Base-by-base conservation (phyloP, 2,113 vertebrate species). In the Glaucidium brasilianum region DNA sequence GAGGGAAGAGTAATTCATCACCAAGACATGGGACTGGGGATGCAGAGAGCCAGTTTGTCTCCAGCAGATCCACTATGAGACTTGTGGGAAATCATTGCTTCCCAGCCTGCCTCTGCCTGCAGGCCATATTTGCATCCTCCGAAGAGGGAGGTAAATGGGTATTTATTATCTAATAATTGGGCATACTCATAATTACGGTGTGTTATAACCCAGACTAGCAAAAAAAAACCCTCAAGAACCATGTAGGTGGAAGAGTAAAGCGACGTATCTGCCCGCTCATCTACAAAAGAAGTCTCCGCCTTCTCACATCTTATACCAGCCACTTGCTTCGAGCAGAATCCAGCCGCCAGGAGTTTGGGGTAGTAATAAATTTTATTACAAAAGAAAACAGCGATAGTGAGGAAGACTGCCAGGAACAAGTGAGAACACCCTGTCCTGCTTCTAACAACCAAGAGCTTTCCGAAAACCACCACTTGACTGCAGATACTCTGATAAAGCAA, bases 221-320 rank as follows among this genome's bases (percentile, higher is more conserved):
- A 63, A 39, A 23, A 27, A 23, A 25, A 10, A 21, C 3, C 7
- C 49, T 55, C 39, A 30, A 55, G 50, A 69, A 15, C n/a, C 27
- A 5, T 0, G 22, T 6, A 58, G 37, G 49, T 22, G 30, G 59
- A 52, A 59, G 23, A 52, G 35, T 6, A 14, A 63, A 52, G 30
- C 0, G 0, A 60, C 9, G 1, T 3, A 13, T 23, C 37, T 25
- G 32, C 12, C 35, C 1, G 1, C 30, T 63, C 43, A 22, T 2
- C 59, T 30, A 6, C 2, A 7, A 3, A 18, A 49, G 43, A 35
- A 25, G 9, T 10, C n/a, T 35, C 39, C 37, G 23, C 0, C 14
- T 47, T 30, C 32, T 56, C 87, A 14, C 5, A 12, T 8, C 4
- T 52, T 2, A 6, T 75, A 59, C 45, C 19, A 71, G 19, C 15